Base-by-base conservation (phyloP, 2,888 invertebrate species). In the Drosophila neotestacea region DNA sequence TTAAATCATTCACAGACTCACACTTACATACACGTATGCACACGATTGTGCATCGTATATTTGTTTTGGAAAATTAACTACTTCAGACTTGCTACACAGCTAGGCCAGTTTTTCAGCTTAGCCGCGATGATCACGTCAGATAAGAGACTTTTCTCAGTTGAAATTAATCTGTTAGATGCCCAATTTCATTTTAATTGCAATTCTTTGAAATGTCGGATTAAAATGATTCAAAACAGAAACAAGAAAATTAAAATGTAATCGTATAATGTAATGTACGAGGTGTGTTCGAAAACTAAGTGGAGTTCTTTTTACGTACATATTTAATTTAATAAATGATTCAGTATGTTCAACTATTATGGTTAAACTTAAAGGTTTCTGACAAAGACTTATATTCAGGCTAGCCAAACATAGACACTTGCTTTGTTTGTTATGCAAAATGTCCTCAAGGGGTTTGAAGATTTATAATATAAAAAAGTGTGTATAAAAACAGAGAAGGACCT, bases 111-210 rank as follows among this genome's bases (percentile, higher is more conserved):
- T 66, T 70, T 71, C 77, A 60, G 60, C 67, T 76, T 63, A 79
- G 71, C 54, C 36, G 61, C 78, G 81, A 81, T 79, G 65, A 59
- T 63, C 50, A 68, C 34, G 62, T 73, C 77, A 77, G 79, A 79
- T 79, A 77, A 60, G 22, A 65, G 64, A 51, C 73, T 52, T 70
- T 70, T 70, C 62, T 56, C 34, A 50, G 55, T 42, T 70, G 70
- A 62, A 62, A 70, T 36, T 30, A 77, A 52, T 61, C 81, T 66
- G 63, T 60, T 71, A 70, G 65, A 74, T 75, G 64, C 61, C 67
- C 81, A 65, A 75, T 75, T 75, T 79, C 79, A 54, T 54, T 70
- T 70, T 78, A 78, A 78, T 81, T 81, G 82, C 70, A 81, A 83
- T 80, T 80, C 79, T 60, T 65, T 46, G 80, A 79, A 79, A 77